Percentiles rank a stretch among this genome's conserved stretches.
phyloP scores from a whole-genome alignment of 2,797 vertebrate genomes.

The Manis pentadactyla region DNA sequence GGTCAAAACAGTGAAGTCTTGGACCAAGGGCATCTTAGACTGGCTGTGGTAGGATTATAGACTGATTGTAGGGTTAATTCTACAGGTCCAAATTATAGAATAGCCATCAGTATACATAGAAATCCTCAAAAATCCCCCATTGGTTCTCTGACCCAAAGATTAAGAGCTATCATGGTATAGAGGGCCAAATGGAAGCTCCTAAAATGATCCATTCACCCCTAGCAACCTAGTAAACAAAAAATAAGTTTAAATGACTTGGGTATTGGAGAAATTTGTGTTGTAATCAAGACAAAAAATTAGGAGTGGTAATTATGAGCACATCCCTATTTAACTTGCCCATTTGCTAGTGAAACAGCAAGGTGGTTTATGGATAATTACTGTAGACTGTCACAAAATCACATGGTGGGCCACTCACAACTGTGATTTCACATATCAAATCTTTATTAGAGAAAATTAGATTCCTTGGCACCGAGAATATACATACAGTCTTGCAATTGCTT shows the following conservation, averaged over 20 bases:
- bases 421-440: not conserved
- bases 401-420: too few species aligned
- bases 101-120: not conserved
- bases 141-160: not conserved
- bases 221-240: not conserved
- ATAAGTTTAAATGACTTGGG: not conserved
- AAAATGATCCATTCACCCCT: not conserved
- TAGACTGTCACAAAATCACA: not conserved
- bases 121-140: not conserved
- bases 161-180: not conserved
- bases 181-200: not conserved
- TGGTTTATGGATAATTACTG: not conserved
- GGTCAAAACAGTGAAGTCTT: not conserved
- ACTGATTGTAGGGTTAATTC: not conserved
- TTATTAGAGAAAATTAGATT: not conserved
- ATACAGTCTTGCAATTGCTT: not conserved
- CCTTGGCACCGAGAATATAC: not conserved
- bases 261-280: not conserved
- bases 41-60: not conserved
- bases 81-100: not conserved
- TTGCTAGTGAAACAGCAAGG: not conserved
- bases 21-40: not conserved
- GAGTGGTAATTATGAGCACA: not conserved
- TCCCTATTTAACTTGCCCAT: not conserved
- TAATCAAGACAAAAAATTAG: not conserved